Conservation (phyloP, 2,797 vertebrate species). For the Smutsia gigantea region DNA sequence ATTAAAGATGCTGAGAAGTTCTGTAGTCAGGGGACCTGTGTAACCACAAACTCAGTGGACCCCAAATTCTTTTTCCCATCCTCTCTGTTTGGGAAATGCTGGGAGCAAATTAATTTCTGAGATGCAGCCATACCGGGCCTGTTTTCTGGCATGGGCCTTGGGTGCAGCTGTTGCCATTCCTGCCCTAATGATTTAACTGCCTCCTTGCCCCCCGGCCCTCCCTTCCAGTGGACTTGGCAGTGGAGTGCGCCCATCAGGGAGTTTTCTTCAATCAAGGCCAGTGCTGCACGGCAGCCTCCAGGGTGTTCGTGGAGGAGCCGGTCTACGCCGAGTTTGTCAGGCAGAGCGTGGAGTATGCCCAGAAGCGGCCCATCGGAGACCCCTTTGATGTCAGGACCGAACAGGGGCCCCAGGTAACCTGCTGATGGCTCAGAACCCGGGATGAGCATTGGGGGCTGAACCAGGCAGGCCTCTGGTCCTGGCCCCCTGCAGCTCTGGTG, state of each 20-base stretch:
- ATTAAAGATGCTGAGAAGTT: not conserved
- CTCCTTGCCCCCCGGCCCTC: constrained; percentile 14
- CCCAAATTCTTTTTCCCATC: not conserved
- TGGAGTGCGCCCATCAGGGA: constrained; percentile 95
- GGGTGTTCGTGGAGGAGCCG: constrained; percentile 94
- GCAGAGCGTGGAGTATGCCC: constrained; percentile 92
- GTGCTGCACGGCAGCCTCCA: constrained; percentile 95
- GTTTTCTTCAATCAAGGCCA: constrained; percentile 98
- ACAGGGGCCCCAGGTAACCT: constrained; percentile 95
- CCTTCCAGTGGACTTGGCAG: constrained; percentile 93
- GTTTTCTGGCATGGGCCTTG: constrained; percentile 45
- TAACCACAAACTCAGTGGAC: not conserved
- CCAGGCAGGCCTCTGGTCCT: not conserved
- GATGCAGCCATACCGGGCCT: not conserved
- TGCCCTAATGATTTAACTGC: constrained; percentile 41
- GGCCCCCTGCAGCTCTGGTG: too few relatives aligned
- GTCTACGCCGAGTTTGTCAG: constrained; percentile 94
- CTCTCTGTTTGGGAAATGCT: not conserved
- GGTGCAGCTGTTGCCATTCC: constrained; percentile 23
- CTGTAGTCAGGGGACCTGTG: not conserved
- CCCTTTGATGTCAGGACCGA: constrained; percentile 93
- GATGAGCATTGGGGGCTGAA: not conserved
- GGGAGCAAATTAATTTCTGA: constrained; percentile 28
- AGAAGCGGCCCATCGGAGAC: constrained; percentile 92
- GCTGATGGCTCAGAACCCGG: accelerated